Evolutionary conservation across 2,113 vertebrate genomes (phyloP), one percentile per base, ranked within the genome.

Genomic region (Leuciscus idus): DNA sequence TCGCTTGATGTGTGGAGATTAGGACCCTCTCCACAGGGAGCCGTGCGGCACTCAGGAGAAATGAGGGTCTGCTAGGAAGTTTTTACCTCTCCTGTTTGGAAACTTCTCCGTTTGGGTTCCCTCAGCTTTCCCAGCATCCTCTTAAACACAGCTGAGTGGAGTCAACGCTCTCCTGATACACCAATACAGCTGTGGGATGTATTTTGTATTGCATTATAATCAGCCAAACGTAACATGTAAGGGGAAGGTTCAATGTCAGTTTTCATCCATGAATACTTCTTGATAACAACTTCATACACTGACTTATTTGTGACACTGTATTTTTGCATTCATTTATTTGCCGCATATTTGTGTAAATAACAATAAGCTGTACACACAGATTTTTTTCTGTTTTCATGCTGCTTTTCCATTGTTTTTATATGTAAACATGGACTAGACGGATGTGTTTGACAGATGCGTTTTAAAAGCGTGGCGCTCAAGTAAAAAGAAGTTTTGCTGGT

Each of bases 1-100:
- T 94, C 92, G 91, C 94, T 94, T 92, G 92, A 93, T 93, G 93
- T 92, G 91, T 94, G 92, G 90, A 95, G 94, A 95, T 95, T 95
- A 95, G 93, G 94, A 93, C 93, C 92, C 87, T 93, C 95, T 85
- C 94, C 0, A 23, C 78, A 89, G 94, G 95, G 94, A 91, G 93
- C 76, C 93, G 88, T 88, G 90, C 92, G 92, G 93, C 93, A 94
- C 93, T 95, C 93, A 93, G 92, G 89, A 91, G 90, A 93, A 94
- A 94, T 92, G 92, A 94, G 91, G 93, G 93, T 89, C 87, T 79
- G 11, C 85, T 87, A 90, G 91, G 90, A 94, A 94, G 92, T 95
- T 94, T 43, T 91, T 83, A 10, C 84, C 55, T 87, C 88, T 93
- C 88, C 90, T 95, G 94, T 95, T 96, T 94, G 93, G 90, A 94